Conservation (phyloP, 2,888 invertebrate species). For the Scaptodrosophila latifasciaeformis region DNA sequence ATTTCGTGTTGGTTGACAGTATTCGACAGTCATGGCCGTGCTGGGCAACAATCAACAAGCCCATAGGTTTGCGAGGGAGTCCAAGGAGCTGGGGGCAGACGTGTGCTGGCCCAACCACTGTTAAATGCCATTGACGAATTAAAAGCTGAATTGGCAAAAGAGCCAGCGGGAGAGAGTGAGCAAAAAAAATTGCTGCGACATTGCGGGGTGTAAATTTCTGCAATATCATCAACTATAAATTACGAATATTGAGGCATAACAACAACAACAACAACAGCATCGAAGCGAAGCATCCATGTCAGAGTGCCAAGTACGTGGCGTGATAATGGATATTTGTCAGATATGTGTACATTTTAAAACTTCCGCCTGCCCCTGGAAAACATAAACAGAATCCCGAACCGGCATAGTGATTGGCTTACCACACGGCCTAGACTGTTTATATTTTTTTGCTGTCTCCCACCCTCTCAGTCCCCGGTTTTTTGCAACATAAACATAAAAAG, state of each 20-base stretch:
- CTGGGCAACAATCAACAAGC: slow-evolving; percentile 9
- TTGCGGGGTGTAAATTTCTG: slow-evolving; percentile 38
- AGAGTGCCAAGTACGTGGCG: slow-evolving; percentile 54
- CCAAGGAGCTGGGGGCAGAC: too few relatives aligned
- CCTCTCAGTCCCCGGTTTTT: too few relatives aligned
- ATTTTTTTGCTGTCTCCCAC: too few relatives aligned
- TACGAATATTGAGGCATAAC: slow-evolving; percentile 62
- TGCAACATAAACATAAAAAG: slow-evolving; percentile 63
- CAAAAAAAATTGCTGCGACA: slow-evolving; percentile 18
- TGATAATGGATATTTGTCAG: slow-evolving; percentile 69
- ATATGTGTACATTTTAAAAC: slow-evolving; percentile 67
- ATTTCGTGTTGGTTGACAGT: slow-evolving; percentile 24
- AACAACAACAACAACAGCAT: slow-evolving; percentile 19
- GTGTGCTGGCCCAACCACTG: slow-evolving; percentile 31
- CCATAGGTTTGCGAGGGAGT: too few relatives aligned
- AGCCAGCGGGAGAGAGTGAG: slow-evolving; percentile 16
- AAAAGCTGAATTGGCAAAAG: slow-evolving; percentile 66
- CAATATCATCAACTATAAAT: slow-evolving; percentile 68
- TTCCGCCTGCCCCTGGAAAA: slow-evolving; percentile 34
- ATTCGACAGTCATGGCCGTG: slow-evolving; percentile 49
- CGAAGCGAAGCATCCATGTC: not conserved
- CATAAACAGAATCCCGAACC: too few relatives aligned
- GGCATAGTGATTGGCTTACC: slow-evolving; percentile 23
- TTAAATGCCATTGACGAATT: slow-evolving; percentile 65
- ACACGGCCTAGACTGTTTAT: slow-evolving; percentile 35